Evolutionary conservation across 53 echinoderm and acorn worm genomes (phyloP).

Genomic region (Patiria pectinifera): DNA sequence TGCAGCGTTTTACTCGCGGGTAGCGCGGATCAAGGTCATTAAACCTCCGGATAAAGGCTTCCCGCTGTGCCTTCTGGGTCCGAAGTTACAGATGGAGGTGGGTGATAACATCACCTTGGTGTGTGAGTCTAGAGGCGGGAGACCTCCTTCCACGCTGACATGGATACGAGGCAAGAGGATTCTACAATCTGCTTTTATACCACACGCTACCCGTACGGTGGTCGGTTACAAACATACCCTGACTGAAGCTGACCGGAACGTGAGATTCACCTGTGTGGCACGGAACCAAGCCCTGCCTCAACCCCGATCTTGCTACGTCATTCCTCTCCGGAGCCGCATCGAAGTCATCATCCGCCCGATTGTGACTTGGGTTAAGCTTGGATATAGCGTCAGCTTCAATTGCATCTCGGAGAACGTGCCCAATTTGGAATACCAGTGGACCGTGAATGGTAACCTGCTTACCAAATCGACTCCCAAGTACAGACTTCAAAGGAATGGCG

Average conservation of each 20-base stretch:
- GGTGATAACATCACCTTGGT: conserved; percentile 80
- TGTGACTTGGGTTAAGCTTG: conserved; percentile 52
- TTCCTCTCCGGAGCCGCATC: conserved; percentile 76
- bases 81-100: conserved; percentile 43
- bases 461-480: conserved; percentile 51
- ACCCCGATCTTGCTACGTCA: conserved; percentile 79
- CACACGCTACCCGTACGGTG: neutral
- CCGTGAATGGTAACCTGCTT: conserved; percentile 71
- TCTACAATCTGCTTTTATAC: neutral
- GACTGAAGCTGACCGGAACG: conserved; percentile 70
- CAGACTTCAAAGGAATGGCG: conserved; percentile 58
- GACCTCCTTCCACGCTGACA: conserved; percentile 81
- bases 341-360: conserved; percentile 68
- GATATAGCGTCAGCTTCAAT: conserved; percentile 52
- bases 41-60: conserved; percentile 71
- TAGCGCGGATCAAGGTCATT: conserved; percentile 65
- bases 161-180: conserved; percentile 66
- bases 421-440: conserved; percentile 72
- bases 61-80: conserved; percentile 70
- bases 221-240: conserved; percentile 59
- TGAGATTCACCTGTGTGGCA: conserved; percentile 73
- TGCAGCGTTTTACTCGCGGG: conserved; percentile 50
- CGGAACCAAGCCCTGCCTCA: conserved; percentile 69
- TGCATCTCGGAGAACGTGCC: conserved; percentile 78
- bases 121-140: conserved; percentile 83